phyloP scores from a whole-genome alignment of 2,888 invertebrate species.

The Campoplex capitator region DNA sequence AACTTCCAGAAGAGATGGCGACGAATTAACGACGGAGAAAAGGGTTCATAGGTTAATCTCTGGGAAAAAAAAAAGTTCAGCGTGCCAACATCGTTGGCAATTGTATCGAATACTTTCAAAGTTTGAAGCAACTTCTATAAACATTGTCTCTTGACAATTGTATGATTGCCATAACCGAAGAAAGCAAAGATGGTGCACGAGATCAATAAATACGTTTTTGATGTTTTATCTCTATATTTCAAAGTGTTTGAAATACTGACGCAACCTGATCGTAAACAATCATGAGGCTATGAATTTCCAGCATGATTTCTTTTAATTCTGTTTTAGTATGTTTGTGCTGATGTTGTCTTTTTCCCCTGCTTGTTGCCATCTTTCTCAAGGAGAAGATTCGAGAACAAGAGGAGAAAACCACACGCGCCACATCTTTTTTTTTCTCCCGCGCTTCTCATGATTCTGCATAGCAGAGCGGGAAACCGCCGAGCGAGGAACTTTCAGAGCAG shows the following conservation, averaged over 20 bases:
- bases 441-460: constrained; percentile 31
- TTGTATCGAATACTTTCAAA: not conserved
- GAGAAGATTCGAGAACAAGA: constrained; percentile 45
- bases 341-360: constrained; percentile 9
- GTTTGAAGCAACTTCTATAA: not conserved
- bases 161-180: not conserved
- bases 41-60: not conserved
- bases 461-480: constrained; percentile 26
- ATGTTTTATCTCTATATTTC: constrained; percentile 22
- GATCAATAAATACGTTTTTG: constrained; percentile 3
- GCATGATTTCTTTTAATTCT: not conserved
- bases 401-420: constrained; percentile 37
- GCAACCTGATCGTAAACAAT: constrained; percentile 1
- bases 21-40: not conserved
- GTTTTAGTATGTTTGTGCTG: not conserved
- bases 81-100: not conserved
- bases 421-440: constrained; percentile 29
- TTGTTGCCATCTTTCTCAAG: constrained; percentile 22
- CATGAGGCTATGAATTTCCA: constrained; percentile 28
- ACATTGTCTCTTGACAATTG: not conserved
- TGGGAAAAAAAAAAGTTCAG: not conserved
- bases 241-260: constrained; percentile 32
- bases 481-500: constrained; percentile 16
- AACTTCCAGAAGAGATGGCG: not conserved
- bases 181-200: not conserved